Evolutionary conservation across 2,797 vertebrate genomes (phyloP), one percentile per base, ranked within the genome.

Genomic region (Sebastes variabilis): DNA sequence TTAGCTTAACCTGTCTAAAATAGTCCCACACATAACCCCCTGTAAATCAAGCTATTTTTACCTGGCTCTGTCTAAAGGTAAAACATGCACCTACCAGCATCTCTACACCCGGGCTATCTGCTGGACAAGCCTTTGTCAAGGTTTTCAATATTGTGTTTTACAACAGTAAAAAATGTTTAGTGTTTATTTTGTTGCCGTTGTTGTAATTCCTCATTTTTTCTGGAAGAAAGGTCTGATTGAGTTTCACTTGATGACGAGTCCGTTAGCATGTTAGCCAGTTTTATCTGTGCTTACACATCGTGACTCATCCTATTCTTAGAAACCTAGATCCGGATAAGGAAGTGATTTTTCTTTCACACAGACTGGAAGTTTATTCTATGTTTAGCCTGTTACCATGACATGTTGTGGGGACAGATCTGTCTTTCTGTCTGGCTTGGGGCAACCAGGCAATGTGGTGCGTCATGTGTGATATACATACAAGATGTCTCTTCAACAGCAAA

Each of bases 221-320:
- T 27, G 36, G 34, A 71, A 54, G 16, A 32, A 66, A 55, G 2
- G 14, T 5, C 18, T 22, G 58, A 12, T 20, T 29, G 9, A 27
- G 61, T 86, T 87, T 83, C 70, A 36, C 27, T 87, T 82, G 42
- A 80, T 11, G 22, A 5, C 2, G 2, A 36, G 16, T 25, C 12
- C 24, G 16, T 32, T 8, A 10, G 25, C 6, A 36, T 13, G 0
- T 20, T 49, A 32, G 25, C 27, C 30, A 34, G 4, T 42, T 30
- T 22, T 5, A 72, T 62, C 32, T 27, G 46, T 22, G 16, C 66
- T 59, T 29, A 58, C 7, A 72, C 2, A 52, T 67, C 65, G 25
- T 20, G 49, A 77, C 4, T 81, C 49, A 66, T 38, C 10, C 3
- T 42, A 60, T 58, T 69, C 58, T 52, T n/a, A 61, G 3, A 36